A percentile compares a stretch with the other conserved stretches of the same genome.
phyloP scores from a whole-genome alignment of 2,888 invertebrate species.

The Gastracanthus pulcherrimus region DNA sequence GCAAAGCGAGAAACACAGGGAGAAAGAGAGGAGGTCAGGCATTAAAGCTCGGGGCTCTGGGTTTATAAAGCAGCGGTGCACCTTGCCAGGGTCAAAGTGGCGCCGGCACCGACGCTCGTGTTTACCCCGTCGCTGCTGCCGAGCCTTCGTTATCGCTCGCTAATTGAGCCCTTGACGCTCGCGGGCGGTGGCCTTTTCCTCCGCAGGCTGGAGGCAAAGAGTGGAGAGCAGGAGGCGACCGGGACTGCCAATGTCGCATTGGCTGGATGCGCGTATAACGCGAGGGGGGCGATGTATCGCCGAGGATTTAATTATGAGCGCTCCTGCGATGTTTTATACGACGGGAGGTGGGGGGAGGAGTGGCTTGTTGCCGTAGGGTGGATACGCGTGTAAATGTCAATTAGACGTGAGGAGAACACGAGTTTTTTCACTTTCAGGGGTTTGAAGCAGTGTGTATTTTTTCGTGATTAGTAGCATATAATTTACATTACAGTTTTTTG shows the following conservation, averaged over 20 bases:
- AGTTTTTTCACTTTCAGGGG: no score
- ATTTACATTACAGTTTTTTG: no score
- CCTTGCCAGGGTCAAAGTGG: slow-evolving; percentile 20
- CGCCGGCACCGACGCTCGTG: neutral
- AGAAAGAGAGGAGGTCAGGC: slow-evolving; percentile 25
- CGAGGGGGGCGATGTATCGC: slow-evolving; percentile 5
- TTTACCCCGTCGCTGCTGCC: slow-evolving; percentile 13
- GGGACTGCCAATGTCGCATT: slow-evolving; percentile 16
- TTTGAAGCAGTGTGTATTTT: no score
- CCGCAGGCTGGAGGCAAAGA: neutral
- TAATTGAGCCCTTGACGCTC: slow-evolving; percentile 67
- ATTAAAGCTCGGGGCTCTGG: slow-evolving; percentile 1
- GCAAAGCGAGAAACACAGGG: slow-evolving; percentile 4
- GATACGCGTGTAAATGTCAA: neutral
- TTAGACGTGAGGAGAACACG: neutral
- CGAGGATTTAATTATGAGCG: slow-evolving; percentile 38
- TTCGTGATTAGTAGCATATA: no score
- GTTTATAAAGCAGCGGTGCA: neutral
- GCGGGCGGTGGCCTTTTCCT: neutral
- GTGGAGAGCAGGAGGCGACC: neutral
- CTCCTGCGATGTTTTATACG: neutral
- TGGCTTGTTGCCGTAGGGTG: neutral
- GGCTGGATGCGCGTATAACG: neutral
- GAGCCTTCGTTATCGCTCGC: slow-evolving; percentile 70
- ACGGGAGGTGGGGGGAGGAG: neutral